phyloP scores from a whole-genome alignment of 2,888 invertebrate genomes.

The Eupithecia subfuscata region DNA sequence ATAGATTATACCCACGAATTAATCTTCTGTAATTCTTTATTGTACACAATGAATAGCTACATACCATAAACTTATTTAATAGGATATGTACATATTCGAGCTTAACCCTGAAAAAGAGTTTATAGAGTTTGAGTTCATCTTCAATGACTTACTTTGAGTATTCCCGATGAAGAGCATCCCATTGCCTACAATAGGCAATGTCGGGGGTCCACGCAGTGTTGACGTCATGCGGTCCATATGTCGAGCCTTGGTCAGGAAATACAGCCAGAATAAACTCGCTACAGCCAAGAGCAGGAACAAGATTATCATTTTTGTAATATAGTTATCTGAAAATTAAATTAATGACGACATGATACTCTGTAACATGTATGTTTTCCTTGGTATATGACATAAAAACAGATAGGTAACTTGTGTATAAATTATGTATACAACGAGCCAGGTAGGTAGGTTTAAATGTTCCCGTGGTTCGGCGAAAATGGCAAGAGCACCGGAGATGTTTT shows the following conservation, averaged over 20 bases:
- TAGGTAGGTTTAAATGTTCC: no score
- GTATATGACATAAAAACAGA: no score
- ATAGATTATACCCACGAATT: no score
- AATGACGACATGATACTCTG: not conserved
- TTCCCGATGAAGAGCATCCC: conserved; percentile 69
- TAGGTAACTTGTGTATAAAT: no score
- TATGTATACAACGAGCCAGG: not conserved
- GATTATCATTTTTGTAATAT: conserved; percentile 57
- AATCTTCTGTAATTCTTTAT: no score
- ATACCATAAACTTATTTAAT: no score
- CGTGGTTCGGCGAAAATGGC: no score
- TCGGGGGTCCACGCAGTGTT: conserved; percentile 56
- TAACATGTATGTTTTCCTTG: no score
- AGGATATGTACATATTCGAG: no score
- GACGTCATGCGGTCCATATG: conserved; percentile 62
- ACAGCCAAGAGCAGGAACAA: conserved; percentile 49
- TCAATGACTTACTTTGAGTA: conserved; percentile 59
- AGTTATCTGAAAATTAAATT: conserved; percentile 12
- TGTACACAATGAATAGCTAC: no score
- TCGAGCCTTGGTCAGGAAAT: conserved; percentile 50
- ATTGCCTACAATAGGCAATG: conserved; percentile 67
- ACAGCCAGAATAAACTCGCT: conserved; percentile 55
- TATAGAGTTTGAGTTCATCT: not conserved
- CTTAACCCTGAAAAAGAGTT: no score
- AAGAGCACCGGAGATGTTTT: no score